These are phyloP conservation scores for Hyles vespertilio DNA, from an alignment of 1,140 invertebrate species.

Conservation along the genomic window DNA sequence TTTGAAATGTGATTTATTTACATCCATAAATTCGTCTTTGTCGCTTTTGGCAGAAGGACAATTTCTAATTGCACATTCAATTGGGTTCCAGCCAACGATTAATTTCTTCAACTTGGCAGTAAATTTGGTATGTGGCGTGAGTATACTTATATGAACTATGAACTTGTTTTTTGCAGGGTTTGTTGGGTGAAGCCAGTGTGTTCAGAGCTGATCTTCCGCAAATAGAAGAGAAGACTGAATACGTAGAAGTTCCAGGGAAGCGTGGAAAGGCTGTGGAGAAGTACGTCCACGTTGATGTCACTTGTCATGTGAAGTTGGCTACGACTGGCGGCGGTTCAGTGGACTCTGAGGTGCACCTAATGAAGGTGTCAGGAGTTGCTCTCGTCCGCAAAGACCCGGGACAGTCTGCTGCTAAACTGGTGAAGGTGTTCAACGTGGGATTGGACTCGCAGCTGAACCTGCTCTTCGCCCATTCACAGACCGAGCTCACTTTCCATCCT, in stretches of 20 bases:
- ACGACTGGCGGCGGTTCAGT: slow-evolving; percentile 76
- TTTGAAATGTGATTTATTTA: slow-evolving; percentile 17
- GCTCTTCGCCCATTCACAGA: slow-evolving; percentile 78
- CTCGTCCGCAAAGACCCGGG: slow-evolving; percentile 78
- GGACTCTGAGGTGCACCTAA: slow-evolving; percentile 77
- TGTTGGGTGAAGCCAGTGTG: slow-evolving; percentile 79
- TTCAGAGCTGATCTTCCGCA: slow-evolving; percentile 80
- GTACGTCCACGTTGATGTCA: slow-evolving; percentile 80
- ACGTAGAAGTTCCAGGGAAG: slow-evolving; percentile 72
- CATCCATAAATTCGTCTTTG: slow-evolving; percentile 17
- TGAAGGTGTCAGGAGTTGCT: slow-evolving; percentile 81
- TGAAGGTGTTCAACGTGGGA: slow-evolving; percentile 80
- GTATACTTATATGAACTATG: slow-evolving; percentile 23
- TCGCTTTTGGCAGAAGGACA: slow-evolving; percentile 34
- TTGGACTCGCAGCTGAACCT: slow-evolving; percentile 81
- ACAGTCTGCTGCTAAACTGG: slow-evolving; percentile 68
- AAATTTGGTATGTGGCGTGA: slow-evolving; percentile 8
- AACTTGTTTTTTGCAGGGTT: slow-evolving; percentile 53
- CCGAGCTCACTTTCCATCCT: slow-evolving; percentile 79
- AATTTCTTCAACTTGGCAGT: slow-evolving; percentile 25
- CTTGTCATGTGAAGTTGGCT: slow-evolving; percentile 78
- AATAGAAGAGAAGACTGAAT: slow-evolving; percentile 78
- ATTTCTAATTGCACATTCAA: slow-evolving; percentile 31
- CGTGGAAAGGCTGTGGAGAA: slow-evolving; percentile 77
- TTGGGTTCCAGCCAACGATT: slow-evolving; percentile 27